Evolutionary conservation across 2,113 vertebrate species (phyloP).

Genomic region (Benitochromis conjunctus): DNA sequence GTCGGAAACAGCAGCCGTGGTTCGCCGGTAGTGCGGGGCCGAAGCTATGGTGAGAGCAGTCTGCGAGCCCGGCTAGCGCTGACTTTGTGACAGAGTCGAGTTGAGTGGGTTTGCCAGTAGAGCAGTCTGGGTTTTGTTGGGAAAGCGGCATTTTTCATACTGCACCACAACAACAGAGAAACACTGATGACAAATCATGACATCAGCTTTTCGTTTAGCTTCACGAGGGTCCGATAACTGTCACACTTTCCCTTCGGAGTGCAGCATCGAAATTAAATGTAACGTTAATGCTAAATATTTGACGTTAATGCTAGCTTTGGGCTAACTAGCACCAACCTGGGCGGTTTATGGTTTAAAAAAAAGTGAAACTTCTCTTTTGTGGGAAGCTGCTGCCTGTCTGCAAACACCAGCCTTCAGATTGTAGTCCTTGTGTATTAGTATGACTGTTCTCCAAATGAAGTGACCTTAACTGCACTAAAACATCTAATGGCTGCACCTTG

Average conservation of each 20-base stretch:
- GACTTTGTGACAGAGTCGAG: conserved; percentile 60
- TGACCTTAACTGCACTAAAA: neutral
- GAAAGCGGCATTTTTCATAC: conserved; percentile 9
- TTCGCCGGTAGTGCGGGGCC: neutral
- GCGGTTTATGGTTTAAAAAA: conserved; percentile 45
- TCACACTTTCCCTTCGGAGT: neutral
- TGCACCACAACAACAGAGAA: neutral
- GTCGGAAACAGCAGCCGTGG: neutral
- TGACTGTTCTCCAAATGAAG: neutral
- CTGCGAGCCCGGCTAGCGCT: conserved; percentile 18
- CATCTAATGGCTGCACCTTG: conserved; percentile 12
- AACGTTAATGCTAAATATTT: conserved; percentile 32
- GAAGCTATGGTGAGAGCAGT: neutral
- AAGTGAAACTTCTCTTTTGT: conserved; percentile 56
- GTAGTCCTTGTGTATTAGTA: neutral
- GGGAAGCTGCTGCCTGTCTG: neutral
- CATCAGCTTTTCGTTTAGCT: neutral
- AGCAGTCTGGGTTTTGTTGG: conserved; percentile 40
- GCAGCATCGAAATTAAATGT: neutral
- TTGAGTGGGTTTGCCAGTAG: conserved; percentile 44
- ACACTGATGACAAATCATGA: neutral
- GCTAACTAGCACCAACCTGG: conserved; percentile 65
- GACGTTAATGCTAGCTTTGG: conserved; percentile 42
- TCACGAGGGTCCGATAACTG: neutral
- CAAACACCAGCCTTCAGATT: neutral